Evolutionary conservation across 2,888 invertebrate species (phyloP).

Genomic region (Drosophila parthenogenetica): DNA sequence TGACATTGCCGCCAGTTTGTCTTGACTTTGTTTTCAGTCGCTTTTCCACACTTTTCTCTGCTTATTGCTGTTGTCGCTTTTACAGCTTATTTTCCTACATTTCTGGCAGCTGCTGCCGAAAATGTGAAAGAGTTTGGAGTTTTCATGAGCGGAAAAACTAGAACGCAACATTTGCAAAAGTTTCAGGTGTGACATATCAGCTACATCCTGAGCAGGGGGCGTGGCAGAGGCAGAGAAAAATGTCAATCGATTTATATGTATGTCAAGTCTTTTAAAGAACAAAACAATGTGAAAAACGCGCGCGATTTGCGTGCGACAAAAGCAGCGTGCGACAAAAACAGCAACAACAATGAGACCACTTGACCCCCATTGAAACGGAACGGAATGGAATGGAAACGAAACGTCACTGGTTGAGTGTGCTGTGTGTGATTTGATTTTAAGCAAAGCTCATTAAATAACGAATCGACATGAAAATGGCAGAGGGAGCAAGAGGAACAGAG

Average conservation of each 20-base stretch:
- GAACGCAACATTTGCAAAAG: conserved; percentile 51
- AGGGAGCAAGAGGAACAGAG: conserved; percentile 18
- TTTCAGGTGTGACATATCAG: conserved; percentile 55
- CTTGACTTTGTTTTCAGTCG: conserved; percentile 58
- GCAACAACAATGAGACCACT: conserved; percentile 11
- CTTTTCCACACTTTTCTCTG: conserved; percentile 40
- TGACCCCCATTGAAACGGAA: conserved; percentile 31
- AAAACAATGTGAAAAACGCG: conserved; percentile 22
- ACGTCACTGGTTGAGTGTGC: conserved; percentile 28
- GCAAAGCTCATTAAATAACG: conserved; percentile 51
- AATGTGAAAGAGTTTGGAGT: conserved; percentile 25
- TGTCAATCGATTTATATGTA: conserved; percentile 56
- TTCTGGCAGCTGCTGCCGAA: conserved; percentile 48
- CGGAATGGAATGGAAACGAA: conserved; percentile 16
- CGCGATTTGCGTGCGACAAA: conserved; percentile 38
- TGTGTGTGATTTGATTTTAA: conserved; percentile 45
- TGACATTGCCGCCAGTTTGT: conserved; percentile 64
- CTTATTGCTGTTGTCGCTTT: conserved; percentile 1
- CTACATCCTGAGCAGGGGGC: conserved; percentile 33
- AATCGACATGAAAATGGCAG: conserved; percentile 8
- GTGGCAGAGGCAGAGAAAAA: conserved; percentile 22
- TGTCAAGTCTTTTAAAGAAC: conserved; percentile 48
- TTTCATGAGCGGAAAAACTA: conserved; percentile 49
- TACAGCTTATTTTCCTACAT: conserved; percentile 4
- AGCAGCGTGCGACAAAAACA: conserved; percentile 7